phyloP scores from a whole-genome alignment of 2,888 invertebrate species.

The Liodrosophila aerea region DNA sequence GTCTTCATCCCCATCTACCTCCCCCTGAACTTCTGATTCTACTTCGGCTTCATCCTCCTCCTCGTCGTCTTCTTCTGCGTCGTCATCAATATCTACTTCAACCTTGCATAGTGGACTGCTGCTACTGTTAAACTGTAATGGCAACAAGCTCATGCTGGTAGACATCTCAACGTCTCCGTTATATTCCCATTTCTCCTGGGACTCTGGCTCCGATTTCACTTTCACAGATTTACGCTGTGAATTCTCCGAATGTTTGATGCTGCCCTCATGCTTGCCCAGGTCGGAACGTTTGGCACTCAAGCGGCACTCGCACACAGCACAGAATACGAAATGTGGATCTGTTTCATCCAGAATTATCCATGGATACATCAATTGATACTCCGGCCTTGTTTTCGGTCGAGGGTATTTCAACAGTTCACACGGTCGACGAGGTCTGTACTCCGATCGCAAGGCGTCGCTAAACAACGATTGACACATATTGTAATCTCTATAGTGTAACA shows the following conservation, averaged over 20 bases:
- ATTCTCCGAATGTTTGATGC: slow-evolving; percentile 73
- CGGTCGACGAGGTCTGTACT: slow-evolving; percentile 67
- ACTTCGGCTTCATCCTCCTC: slow-evolving; percentile 48
- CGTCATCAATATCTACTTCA: slow-evolving; percentile 26
- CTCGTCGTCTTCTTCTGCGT: slow-evolving; percentile 38
- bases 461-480: not conserved
- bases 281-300: slow-evolving; percentile 75
- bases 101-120: slow-evolving; percentile 16
- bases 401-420: slow-evolving; percentile 70
- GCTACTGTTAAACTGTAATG: slow-evolving; percentile 29
- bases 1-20: not conserved
- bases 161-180: slow-evolving; percentile 58
- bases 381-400: slow-evolving; percentile 72
- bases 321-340: slow-evolving; percentile 74
- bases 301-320: slow-evolving; percentile 67
- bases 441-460: slow-evolving; percentile 70
- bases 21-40: slow-evolving; percentile 24
- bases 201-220: slow-evolving; percentile 1
- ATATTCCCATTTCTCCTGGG: slow-evolving; percentile 65
- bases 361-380: slow-evolving; percentile 66
- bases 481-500: not conserved
- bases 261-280: slow-evolving; percentile 73
- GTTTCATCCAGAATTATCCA: slow-evolving; percentile 72
- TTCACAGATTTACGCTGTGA: slow-evolving; percentile 63
- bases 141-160: slow-evolving; percentile 25